These are phyloP conservation scores for Drosophila nigricruria DNA, from an alignment of 2,888 invertebrate species.

Conservation along the genomic window DNA sequence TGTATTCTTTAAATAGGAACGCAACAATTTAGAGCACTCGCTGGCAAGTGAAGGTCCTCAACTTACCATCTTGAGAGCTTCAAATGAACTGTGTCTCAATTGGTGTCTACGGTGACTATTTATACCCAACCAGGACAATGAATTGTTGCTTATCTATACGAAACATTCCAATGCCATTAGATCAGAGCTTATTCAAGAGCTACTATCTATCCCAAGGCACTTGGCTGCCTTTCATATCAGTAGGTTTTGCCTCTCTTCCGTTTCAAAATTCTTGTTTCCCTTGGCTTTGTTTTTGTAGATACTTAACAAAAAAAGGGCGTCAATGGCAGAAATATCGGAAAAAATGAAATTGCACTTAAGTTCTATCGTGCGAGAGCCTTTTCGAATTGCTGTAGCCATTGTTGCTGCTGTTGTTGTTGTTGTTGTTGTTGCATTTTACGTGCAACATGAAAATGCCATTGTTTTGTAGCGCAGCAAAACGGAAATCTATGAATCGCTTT, in stretches of 20 bases:
- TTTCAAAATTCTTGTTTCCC: constrained; percentile 36
- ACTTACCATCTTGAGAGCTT: constrained; percentile 66
- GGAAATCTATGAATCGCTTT: constrained; percentile 77
- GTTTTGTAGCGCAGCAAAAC: constrained; percentile 66
- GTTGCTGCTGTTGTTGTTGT: constrained; percentile 13
- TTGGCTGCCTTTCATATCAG: constrained; percentile 20
- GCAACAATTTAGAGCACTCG: constrained; percentile 10
- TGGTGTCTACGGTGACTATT: constrained; percentile 29
- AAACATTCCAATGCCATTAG: constrained; percentile 51
- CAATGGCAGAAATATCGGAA: constrained; percentile 64
- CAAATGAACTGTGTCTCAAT: constrained; percentile 63
- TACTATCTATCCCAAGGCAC: constrained; percentile 40
- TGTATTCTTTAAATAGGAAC: constrained; percentile 21
- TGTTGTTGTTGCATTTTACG: constrained; percentile 53
- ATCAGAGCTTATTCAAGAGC: constrained; percentile 30
- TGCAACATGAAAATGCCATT: constrained; percentile 80
- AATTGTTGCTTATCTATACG: constrained; percentile 30
- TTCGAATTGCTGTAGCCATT: constrained; percentile 19
- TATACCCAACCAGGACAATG: constrained; percentile 48
- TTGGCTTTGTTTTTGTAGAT: constrained; percentile 48
- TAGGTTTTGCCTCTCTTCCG: constrained; percentile 3
- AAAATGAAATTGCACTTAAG: constrained; percentile 74
- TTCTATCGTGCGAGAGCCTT: constrained; percentile 61
- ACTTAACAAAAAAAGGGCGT: constrained; percentile 63
- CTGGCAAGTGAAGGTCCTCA: not conserved